These are phyloP conservation scores for Synanthedon tipuliformis DNA, from an alignment of 2,888 invertebrate genomes.

Conservation along the genomic window DNA sequence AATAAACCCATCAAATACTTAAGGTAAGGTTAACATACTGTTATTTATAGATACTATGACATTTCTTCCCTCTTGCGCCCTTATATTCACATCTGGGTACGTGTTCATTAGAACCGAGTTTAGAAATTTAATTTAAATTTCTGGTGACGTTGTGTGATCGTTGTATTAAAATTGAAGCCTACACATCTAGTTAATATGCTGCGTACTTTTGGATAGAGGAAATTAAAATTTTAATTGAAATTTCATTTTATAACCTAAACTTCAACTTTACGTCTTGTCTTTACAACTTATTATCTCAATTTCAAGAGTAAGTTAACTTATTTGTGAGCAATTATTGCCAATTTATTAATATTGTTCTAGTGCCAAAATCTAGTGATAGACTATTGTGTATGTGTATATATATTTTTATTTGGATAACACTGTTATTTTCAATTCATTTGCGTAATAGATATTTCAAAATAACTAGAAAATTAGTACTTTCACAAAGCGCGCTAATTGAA, in stretches of 20 bases:
- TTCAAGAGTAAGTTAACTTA: no score
- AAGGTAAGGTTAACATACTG: not conserved
- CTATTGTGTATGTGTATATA: no score
- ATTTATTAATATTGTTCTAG: no score
- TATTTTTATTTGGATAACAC: no score
- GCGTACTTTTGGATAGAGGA: not conserved
- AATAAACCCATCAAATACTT: no score
- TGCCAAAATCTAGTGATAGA: no score
- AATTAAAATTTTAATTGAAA: not conserved
- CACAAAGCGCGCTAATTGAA: no score
- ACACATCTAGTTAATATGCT: not conserved
- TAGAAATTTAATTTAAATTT: conserved; percentile 33
- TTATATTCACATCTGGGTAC: conserved; percentile 21
- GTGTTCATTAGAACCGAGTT: conserved; percentile 31
- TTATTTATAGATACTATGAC: not conserved
- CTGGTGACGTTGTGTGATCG: conserved; percentile 17
- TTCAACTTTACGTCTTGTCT: not conserved
- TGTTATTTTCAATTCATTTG: no score
- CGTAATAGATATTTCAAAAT: no score
- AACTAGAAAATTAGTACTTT: no score
- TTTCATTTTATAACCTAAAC: not conserved
- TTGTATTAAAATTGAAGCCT: not conserved
- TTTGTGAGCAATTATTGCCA: no score
- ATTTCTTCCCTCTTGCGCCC: conserved; percentile 10
- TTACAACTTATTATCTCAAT: no score